Base-by-base conservation (phyloP, 2,113 vertebrate genomes). In the Microtus montanus region DNA sequence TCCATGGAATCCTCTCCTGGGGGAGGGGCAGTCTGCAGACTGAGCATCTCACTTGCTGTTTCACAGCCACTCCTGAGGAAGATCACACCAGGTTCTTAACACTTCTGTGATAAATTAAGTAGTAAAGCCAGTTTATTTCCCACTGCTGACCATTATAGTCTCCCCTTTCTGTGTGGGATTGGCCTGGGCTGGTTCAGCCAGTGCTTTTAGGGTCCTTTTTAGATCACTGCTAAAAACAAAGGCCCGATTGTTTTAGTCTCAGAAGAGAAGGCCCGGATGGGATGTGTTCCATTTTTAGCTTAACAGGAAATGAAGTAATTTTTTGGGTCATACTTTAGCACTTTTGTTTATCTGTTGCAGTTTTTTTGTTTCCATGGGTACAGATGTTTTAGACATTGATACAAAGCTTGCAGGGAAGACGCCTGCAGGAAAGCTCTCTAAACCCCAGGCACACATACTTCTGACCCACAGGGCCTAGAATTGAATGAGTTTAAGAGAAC, bases 251-350 rank as follows among this genome's bases (percentile, higher is more conserved):
- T 98, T 97, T 85, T 95, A 92, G 97, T 89, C 96, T 98, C 93
- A 87, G 82, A 98, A 97, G 96, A 97, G 98, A 97, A 95, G 97
- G 90, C 93, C 94, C 52, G 94, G 94, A 92, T 97, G 96, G 98
- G 97, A 98, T 92, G 84, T 91, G 97, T 98, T 98, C 98, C 97
- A 97, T 96, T 98, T 98, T 96, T 95, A 98, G 97, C 96, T 96
- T 91, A 94, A 86, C 30, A 97, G 98, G 98, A 98, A 98, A 97
- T 98, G 97, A 98, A 98, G 97, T 98, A 94, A 98, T 98, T 96
- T 97, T 90, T 98, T 97, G 95, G 75, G 86, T 78, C 84, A 63
- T 82, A 87, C 94, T 94, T 78, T 82, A 95, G 88, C 91, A 96
- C 91, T 90, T 95, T 88, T 98, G 91, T 98, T 98, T 97, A 94